Evolutionary conservation across 2,888 invertebrate genomes (phyloP), one percentile per base, ranked within the genome.

Genomic region (Parascotia fuliginaria): DNA sequence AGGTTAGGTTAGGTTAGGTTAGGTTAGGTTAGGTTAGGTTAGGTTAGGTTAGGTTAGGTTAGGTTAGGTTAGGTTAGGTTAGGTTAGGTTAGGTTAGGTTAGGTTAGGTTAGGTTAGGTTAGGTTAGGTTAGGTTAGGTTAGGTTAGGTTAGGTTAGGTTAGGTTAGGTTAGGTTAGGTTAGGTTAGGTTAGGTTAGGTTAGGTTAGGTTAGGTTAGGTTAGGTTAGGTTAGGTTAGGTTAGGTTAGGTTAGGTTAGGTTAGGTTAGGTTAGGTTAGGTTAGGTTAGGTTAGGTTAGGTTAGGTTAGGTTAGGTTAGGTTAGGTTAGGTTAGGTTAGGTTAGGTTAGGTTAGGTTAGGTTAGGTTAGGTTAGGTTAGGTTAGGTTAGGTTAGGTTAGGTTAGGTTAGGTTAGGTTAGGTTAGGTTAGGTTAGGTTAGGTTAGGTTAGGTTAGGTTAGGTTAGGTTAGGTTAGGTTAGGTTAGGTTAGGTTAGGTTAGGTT

Each of bases 401-500:
- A n/a, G n/a, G n/a, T n/a, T n/a, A n/a, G n/a, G n/a, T n/a, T n/a
- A n/a, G 29, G 29, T 29, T 29, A 29, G 29, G 29, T 29, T 29
- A 29, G 29, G 29, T 29, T 29, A 29, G 29, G 29, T 29, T 29
- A 29, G 42, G 42, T 42, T 42, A 42, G 42, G 42, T 42, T 42
- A 42, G 42, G 42, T 42, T 42, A 42, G 42, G 42, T 42, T 42
- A 42, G 42, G 42, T 42, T 42, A 42, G 42, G 42, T 42, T 63
- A 55, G 64, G 66, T 65, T 63, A 63, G 66, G 63, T 69, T 66
- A 57, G 69, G 65, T 60, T 53, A 49, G 51, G 58, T 60, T 53
- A 60, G 60, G 58, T 60, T 53, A 51, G 55, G 49, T 55, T 53
- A 47, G 58, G 51, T 60, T 50, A 43, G 51, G 55, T 47, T 54